Conservation (phyloP, 2,888 invertebrate species). For the Bombyx huttoni region DNA sequence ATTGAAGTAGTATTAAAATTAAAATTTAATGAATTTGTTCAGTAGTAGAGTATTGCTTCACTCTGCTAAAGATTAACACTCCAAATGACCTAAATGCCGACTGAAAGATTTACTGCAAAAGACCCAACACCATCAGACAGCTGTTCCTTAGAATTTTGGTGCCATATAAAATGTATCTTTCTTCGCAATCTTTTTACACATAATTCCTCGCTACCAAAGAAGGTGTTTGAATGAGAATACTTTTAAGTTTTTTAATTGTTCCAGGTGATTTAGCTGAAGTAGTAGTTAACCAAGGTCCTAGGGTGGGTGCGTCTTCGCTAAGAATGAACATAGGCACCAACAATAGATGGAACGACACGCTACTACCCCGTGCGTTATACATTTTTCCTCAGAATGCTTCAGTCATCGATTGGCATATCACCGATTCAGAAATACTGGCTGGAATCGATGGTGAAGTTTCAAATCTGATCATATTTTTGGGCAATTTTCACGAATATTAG, state of each 20-base stretch:
- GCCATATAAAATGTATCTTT: no score
- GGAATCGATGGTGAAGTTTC: constrained; percentile 75
- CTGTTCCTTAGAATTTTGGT: no score
- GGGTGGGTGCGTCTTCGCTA: constrained; percentile 41
- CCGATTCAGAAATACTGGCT: constrained; percentile 78
- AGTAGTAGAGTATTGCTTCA: no score
- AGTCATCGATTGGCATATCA: constrained; percentile 73
- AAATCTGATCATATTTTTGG: not conserved
- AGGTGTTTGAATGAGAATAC: no score
- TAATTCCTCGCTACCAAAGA: no score
- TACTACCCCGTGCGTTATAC: constrained; percentile 72
- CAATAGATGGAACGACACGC: constrained; percentile 78
- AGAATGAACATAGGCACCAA: constrained; percentile 64
- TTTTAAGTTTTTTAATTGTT: constrained; percentile 8
- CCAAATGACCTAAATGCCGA: no score
- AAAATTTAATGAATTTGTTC: no score
- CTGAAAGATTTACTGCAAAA: no score
- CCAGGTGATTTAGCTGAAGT: constrained; percentile 78
- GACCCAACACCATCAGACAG: no score
- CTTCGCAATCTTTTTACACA: no score
- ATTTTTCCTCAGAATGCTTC: constrained; percentile 54
- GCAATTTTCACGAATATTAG: not conserved
- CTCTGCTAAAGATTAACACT: no score
- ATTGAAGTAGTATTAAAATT: no score
- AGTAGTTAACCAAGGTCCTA: constrained; percentile 75